These are phyloP conservation scores for Argya squamiceps DNA, from an alignment of 2,797 vertebrate species.

Conservation along the genomic window DNA sequence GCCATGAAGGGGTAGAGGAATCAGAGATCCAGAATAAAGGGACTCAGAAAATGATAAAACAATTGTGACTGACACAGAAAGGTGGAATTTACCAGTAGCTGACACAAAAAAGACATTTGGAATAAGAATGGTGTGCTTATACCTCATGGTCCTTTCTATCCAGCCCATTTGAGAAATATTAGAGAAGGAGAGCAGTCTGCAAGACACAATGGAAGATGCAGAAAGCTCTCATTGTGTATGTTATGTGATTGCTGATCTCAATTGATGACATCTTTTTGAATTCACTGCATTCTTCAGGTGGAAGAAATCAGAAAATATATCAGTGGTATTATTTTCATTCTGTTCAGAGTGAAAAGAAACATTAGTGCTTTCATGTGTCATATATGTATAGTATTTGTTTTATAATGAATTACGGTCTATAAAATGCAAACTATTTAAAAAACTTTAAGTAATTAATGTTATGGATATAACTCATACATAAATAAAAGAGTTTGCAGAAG, in stretches of 20 bases:
- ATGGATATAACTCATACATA: background rate
- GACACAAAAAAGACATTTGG: background rate
- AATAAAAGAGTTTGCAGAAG: background rate
- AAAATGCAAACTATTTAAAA: background rate
- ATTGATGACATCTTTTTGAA: conserved; percentile 53
- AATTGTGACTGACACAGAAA: background rate
- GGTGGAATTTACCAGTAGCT: background rate
- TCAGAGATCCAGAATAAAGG: background rate
- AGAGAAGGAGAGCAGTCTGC: background rate
- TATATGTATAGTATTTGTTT: background rate
- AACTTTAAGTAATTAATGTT: background rate
- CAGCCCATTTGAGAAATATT: conserved; percentile 14
- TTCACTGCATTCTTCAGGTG: conserved; percentile 15
- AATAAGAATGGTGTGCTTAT: background rate
- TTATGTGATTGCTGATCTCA: background rate
- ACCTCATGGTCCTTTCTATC: background rate
- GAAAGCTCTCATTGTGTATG: background rate
- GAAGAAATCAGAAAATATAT: conserved; percentile 25
- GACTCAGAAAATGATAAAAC: background rate
- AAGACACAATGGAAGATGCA: background rate
- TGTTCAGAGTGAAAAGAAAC: conserved; percentile 34
- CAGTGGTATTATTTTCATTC: conserved; percentile 7
- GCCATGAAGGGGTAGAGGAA: background rate
- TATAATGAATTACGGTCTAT: background rate
- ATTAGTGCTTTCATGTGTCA: background rate